Percentiles rank a stretch among this genome's conserved stretches.
phyloP scores from a whole-genome alignment of 2,113 vertebrate genomes.

The Salminus brasiliensis region DNA sequence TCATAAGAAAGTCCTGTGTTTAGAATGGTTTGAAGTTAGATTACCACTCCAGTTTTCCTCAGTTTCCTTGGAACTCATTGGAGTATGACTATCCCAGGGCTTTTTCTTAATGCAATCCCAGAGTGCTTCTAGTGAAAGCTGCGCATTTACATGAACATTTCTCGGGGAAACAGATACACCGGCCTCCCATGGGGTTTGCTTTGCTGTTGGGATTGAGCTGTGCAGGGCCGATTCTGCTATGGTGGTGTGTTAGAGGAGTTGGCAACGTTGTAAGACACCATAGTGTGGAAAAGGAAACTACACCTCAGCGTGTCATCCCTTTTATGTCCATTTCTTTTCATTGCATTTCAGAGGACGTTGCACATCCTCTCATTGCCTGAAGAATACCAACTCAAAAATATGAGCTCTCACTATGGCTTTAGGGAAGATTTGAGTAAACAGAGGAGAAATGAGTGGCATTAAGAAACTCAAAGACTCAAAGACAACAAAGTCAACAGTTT shows the following conservation, averaged over 20 bases:
- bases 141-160: conserved; percentile 1
- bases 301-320: conserved; percentile 1
- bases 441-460: no score
- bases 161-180: neutral
- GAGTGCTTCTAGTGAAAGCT: neutral
- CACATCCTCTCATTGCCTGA: conserved; percentile 1
- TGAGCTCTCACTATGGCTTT: neutral
- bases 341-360: conserved; percentile 15
- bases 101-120: neutral
- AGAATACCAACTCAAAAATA: neutral
- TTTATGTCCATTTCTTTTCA: conserved; percentile 8
- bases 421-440: neutral
- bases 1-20: neutral
- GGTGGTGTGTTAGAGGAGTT: neutral
- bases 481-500: no score
- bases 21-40: neutral
- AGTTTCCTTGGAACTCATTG: neutral
- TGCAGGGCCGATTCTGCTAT: neutral
- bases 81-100: neutral
- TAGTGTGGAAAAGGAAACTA: conserved; percentile 7
- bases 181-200: conserved; percentile 2
- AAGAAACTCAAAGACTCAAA: no score
- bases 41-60: neutral
- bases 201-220: neutral
- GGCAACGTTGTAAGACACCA: neutral